phyloP scores from a whole-genome alignment of 2,888 invertebrate species.

The Andrena fulva region DNA sequence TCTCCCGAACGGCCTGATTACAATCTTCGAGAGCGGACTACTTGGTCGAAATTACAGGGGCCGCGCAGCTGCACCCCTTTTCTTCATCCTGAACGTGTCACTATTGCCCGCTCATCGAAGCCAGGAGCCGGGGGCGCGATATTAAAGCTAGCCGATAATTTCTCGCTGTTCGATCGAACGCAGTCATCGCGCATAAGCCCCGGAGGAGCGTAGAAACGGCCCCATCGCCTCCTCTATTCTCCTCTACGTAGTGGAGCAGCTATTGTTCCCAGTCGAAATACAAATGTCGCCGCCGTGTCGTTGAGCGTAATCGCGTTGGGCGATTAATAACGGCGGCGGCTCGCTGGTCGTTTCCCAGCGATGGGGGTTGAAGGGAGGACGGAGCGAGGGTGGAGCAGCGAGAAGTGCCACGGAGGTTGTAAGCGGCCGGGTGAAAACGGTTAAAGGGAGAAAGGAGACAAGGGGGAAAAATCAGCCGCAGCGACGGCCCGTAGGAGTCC shows the following conservation, averaged over 20 bases:
- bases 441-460: conserved; percentile 34
- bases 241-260: conserved; percentile 7
- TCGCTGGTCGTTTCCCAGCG: conserved; percentile 36
- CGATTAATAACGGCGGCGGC: conserved; percentile 60
- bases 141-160: conserved; percentile 20
- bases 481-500: conserved; percentile 43
- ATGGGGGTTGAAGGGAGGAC: not conserved
- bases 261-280: conserved; percentile 28
- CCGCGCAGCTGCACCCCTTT: conserved; percentile 43
- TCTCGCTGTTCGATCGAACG: not conserved
- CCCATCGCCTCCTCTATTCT: not conserved
- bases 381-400: conserved; percentile 11
- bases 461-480: conserved; percentile 55
- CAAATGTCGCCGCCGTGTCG: conserved; percentile 50
- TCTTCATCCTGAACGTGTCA: not conserved
- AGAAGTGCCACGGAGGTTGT: conserved; percentile 43
- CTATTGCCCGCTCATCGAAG: not conserved
- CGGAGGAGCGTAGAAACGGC: not conserved
- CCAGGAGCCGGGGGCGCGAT: conserved; percentile 22
- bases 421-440: conserved; percentile 48
- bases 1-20: conserved; percentile 21
- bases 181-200: not conserved
- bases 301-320: conserved; percentile 43
- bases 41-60: conserved; percentile 16
- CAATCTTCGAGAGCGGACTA: not conserved